These are phyloP conservation scores for Caradrina clavipalpis DNA, from an alignment of 2,888 invertebrate species.

Conservation along the genomic window DNA sequence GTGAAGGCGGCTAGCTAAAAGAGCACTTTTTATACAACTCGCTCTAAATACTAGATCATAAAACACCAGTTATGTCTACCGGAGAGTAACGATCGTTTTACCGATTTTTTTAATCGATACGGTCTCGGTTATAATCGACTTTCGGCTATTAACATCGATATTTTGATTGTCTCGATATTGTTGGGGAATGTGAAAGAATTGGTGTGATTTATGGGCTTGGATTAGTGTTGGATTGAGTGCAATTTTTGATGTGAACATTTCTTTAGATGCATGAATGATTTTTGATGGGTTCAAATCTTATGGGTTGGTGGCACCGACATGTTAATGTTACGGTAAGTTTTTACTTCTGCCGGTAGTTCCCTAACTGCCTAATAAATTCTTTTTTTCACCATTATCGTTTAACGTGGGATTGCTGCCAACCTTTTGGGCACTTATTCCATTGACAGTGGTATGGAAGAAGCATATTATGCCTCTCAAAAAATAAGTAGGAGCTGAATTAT, in stretches of 20 bases:
- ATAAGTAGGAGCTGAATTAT: no score
- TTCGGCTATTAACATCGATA: slow-evolving; percentile 79
- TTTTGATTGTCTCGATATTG: slow-evolving; percentile 57
- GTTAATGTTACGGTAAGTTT: no score
- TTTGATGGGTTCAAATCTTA: no score
- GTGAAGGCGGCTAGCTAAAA: slow-evolving; percentile 49
- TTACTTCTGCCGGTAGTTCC: no score
- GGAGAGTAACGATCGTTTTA: slow-evolving; percentile 39
- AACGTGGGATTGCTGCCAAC: no score
- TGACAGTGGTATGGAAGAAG: no score
- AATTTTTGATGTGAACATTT: slow-evolving; percentile 9
- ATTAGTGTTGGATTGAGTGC: slow-evolving; percentile 1
- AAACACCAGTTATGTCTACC: slow-evolving; percentile 53
- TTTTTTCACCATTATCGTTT: no score
- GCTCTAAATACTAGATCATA: slow-evolving; percentile 55
- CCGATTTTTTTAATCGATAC: slow-evolving; percentile 76
- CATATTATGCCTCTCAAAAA: no score
- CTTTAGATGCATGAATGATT: no score
- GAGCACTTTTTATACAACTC: slow-evolving; percentile 40
- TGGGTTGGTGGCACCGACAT: no score
- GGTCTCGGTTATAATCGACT: slow-evolving; percentile 77
- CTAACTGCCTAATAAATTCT: no score
- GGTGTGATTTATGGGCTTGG: slow-evolving; percentile 31
- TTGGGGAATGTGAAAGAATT: slow-evolving; percentile 36
- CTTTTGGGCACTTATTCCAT: no score